Base-by-base conservation (phyloP, 2,888 invertebrate species). In the Dusona sp. region DNA sequence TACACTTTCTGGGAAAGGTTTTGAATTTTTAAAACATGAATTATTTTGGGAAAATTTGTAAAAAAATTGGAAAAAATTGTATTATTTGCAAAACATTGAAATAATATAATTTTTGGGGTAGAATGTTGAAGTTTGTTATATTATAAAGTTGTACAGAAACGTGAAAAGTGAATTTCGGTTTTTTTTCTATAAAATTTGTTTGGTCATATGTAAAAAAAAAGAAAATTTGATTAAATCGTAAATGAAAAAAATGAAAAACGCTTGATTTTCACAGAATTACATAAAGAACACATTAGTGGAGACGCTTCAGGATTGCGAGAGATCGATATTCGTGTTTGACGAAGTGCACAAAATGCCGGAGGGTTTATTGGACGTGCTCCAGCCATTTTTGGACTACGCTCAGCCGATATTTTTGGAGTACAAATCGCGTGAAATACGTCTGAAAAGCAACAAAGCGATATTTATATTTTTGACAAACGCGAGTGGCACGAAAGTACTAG, bases 331-430 rank as follows among this genome's bases (percentile, higher is more conserved):
- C 92, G 97, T 99, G 89, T 99, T 99, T 95, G 99, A 99, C 95
- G 99, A 99, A 95, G 97, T 99, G 19, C 98, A 99, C 94, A 98
- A 98, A 94, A 98, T 99, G 96, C 98, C 98, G 3, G 94, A 96
- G 1, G 97, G 97, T 0, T 94, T 99, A 3, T 95, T 99, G 84
- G 98, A 99, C 94, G 96, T 96, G 0, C 95, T 99, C 9, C 97
- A 98, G 92, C 98, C 99, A 0, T 97, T 98, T 94, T 94, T 99
- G n/a, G 99, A 99, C 94, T 97, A 98, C 93, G 96, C 67, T 0
- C 74, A 82, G 51, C 61, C 73, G 3, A 33, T 65, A 11, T 79
- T 64, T 16, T 33, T 96, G 8, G 48, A 74, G 4, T 33, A 74
- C 36, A 29, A 78, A 9, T 73, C 54, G 0, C 2, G 8, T 9